phyloP scores from a whole-genome alignment of 2,797 vertebrate genomes.

The Lacerta viridis region DNA sequence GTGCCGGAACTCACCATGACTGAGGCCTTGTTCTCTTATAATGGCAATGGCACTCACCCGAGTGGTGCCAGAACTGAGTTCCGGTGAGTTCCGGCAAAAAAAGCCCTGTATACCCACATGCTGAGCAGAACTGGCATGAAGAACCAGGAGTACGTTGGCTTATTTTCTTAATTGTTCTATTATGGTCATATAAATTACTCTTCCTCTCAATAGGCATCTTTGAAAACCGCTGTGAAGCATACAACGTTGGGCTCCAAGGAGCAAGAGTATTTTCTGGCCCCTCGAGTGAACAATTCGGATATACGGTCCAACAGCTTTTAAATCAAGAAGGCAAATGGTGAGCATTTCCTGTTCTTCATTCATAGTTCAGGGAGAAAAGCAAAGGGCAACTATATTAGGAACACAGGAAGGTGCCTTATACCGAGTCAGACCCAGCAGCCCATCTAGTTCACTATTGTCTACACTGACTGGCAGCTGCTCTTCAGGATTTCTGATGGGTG shows the following conservation, averaged over 20 bases:
- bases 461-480: too few relatives aligned
- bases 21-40: too few relatives aligned
- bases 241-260: conserved; percentile 88
- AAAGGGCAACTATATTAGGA: neutral
- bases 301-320: conserved; percentile 87
- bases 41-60: too few relatives aligned
- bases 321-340: conserved; percentile 91
- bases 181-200: conserved; percentile 56
- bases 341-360: conserved; percentile 60
- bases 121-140: neutral
- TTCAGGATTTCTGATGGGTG: too few relatives aligned
- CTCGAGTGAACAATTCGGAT: conserved; percentile 88
- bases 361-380: conserved; percentile 9
- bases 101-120: neutral
- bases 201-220: conserved; percentile 76
- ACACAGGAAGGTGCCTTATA: too few relatives aligned
- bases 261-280: conserved; percentile 89
- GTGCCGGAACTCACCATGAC: too few relatives aligned
- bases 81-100: too few relatives aligned
- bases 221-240: conserved; percentile 79
- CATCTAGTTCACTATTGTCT: too few relatives aligned
- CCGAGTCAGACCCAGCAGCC: too few relatives aligned
- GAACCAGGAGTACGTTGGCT: conserved; percentile 42
- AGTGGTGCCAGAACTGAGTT: too few relatives aligned
- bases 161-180: conserved; percentile 63